Conservation (phyloP, 2,888 invertebrate genomes). For the Dolomedes plantarius region DNA sequence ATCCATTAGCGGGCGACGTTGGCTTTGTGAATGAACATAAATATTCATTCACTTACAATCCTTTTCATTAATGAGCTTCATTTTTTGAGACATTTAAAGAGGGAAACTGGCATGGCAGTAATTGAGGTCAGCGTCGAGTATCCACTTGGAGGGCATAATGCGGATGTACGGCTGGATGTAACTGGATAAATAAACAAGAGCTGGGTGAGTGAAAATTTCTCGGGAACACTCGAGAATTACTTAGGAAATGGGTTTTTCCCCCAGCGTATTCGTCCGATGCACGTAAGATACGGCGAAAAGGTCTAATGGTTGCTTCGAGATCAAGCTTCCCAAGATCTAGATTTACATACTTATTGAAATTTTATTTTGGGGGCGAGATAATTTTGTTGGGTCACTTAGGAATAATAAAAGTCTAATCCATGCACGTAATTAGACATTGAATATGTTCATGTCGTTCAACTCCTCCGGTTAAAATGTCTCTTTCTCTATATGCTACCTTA, state of each 20-base stretch:
- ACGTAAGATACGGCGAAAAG: not conserved
- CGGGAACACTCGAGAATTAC: not conserved
- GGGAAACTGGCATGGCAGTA: not conserved
- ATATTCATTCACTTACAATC: not conserved
- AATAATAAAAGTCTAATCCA: too few species aligned
- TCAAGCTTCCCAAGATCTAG: too few species aligned
- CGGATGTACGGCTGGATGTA: not conserved
- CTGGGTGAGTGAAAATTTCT: slow-evolving; percentile 16
- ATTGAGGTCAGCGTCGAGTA: not conserved
- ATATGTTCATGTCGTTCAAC: too few species aligned
- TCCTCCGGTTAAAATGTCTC: too few species aligned
- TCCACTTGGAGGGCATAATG: slow-evolving; percentile 31
- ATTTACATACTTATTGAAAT: too few species aligned
- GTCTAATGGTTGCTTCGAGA: too few species aligned
- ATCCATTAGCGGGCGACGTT: too few species aligned
- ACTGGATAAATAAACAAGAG: slow-evolving; percentile 27
- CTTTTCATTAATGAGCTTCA: not conserved
- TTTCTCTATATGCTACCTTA: too few species aligned
- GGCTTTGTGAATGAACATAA: not conserved
- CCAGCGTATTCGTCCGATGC: not conserved
- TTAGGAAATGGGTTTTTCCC: not conserved
- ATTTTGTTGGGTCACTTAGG: too few species aligned
- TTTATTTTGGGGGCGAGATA: too few species aligned
- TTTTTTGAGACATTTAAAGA: not conserved
- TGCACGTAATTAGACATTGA: too few species aligned